Evolutionary conservation across 2,113 vertebrate species (phyloP).

Genomic region (Nicator chloris): DNA sequence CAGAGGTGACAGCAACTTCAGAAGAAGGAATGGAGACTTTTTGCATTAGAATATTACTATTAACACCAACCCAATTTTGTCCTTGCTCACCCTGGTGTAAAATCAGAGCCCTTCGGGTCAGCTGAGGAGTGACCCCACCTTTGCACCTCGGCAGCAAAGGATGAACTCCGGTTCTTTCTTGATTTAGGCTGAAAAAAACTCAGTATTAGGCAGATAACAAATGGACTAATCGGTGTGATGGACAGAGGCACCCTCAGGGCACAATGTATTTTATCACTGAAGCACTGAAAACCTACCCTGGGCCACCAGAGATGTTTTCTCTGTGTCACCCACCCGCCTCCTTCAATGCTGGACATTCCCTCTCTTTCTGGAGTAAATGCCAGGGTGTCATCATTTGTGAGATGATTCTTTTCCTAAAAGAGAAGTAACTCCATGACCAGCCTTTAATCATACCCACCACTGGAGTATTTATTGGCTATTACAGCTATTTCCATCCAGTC

Average conservation of each 20-base stretch:
- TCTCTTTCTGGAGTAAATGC: neutral
- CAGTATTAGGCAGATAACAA: neutral
- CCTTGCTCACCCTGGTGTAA: neutral
- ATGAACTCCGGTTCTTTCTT: neutral
- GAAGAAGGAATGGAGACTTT: neutral
- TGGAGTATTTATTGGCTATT: neutral
- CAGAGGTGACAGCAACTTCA: neutral
- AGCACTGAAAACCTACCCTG: neutral
- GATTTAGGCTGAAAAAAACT: neutral
- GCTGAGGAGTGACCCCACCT: neutral
- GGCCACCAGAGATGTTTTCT: neutral
- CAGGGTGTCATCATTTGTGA: neutral
- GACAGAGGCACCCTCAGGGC: neutral
- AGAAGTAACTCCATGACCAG: neutral
- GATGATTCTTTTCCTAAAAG: neutral
- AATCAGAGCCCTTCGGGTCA: neutral
- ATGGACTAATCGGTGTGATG: neutral
- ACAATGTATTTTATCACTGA: neutral
- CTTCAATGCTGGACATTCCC: neutral
- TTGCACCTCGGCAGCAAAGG: neutral
- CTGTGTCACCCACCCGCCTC: neutral
- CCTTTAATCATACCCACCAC: accelerated
- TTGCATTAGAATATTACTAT: neutral
- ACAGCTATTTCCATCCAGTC: neutral
- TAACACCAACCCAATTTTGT: neutral